phyloP scores from a whole-genome alignment of 2,113 vertebrate species.

The Rhadina sibilatrix region DNA sequence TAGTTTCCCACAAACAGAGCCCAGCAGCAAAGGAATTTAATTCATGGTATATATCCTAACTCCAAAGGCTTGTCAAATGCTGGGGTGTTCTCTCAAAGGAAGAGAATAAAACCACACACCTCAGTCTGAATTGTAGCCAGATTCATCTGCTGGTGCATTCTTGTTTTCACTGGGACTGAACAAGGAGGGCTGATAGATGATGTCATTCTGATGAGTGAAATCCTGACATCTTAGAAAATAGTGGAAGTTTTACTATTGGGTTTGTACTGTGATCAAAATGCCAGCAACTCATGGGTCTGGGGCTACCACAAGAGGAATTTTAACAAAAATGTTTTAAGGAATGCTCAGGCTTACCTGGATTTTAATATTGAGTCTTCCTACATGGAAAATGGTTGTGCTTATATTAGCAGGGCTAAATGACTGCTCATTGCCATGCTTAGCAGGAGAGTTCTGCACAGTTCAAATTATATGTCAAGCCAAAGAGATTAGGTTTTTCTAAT shows the following conservation, averaged over 20 bases:
- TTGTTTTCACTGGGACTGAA: neutral
- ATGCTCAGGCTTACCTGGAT: neutral
- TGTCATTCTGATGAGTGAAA: neutral
- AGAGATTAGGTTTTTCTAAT: neutral
- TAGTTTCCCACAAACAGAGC: neutral
- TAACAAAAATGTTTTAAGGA: neutral
- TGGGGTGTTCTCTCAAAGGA: neutral
- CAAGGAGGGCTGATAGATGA: neutral
- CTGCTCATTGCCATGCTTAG: neutral
- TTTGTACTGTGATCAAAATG: neutral
- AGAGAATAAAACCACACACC: neutral
- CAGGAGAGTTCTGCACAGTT: neutral
- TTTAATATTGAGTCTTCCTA: neutral
- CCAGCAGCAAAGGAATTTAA: slow-evolving; percentile 27
- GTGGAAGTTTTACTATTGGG: neutral
- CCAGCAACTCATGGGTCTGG: neutral
- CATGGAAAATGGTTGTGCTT: neutral
- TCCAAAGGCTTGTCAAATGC: neutral
- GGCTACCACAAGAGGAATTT: neutral
- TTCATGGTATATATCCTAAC: neutral
- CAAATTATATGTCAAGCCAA: neutral
- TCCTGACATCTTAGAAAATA: neutral
- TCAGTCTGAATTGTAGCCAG: neutral
- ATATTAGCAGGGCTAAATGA: neutral
- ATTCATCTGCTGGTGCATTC: neutral